These are phyloP conservation scores for Falco peregrinus DNA, from an alignment of 2,797 vertebrate species.

Conservation along the genomic window DNA sequence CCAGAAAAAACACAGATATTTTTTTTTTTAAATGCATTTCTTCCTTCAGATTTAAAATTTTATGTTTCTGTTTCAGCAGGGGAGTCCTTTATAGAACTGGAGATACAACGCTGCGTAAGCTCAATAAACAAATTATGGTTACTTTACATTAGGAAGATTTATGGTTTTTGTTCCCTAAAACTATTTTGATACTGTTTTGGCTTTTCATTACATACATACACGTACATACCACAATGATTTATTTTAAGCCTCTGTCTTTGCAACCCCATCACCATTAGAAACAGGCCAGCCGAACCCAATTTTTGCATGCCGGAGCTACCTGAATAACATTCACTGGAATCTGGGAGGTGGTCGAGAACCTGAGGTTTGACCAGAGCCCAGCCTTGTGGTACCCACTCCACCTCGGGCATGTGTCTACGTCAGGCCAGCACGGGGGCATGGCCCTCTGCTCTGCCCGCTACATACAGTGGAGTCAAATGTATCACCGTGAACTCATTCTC, in stretches of 20 bases:
- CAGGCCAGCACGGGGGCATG: neutral
- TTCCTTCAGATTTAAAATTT: neutral
- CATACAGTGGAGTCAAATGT: accelerated
- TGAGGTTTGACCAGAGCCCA: neutral
- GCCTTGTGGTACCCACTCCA: accelerated
- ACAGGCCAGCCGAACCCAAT: neutral
- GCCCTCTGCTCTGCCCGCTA: neutral
- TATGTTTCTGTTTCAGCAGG: neutral
- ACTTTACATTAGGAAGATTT: neutral
- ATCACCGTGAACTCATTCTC: neutral
- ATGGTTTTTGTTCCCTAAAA: neutral
- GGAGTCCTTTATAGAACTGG: neutral
- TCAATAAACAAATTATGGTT: neutral
- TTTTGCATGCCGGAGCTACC: accelerated
- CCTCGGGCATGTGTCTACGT: accelerated
- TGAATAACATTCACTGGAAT: neutral
- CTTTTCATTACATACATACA: neutral
- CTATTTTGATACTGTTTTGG: neutral
- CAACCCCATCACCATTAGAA: neutral
- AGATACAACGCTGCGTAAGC: neutral
- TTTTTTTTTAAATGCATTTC: neutral
- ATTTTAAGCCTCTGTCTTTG: neutral
- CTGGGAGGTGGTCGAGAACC: accelerated
- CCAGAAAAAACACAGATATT: neutral
- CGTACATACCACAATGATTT: accelerated